These are phyloP conservation scores for Bradypus variegatus DNA, from an alignment of 2,797 vertebrate genomes.

Conservation along the genomic window DNA sequence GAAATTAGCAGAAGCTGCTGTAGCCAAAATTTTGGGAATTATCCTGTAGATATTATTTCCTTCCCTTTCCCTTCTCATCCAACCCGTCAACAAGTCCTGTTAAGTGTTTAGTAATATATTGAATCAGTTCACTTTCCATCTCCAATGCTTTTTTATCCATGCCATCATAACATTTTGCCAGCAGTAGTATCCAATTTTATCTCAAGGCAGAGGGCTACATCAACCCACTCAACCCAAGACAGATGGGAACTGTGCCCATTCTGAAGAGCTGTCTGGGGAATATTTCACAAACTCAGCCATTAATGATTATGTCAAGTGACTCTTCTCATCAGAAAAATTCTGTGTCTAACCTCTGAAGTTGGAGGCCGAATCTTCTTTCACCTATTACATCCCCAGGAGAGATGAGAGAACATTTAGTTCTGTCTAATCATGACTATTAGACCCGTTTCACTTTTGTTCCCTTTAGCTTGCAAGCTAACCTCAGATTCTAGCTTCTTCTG, in stretches of 20 bases:
- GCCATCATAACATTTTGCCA: neutral
- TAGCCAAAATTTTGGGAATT: neutral
- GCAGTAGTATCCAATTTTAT: neutral
- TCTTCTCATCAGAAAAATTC: neutral
- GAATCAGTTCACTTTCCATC: neutral
- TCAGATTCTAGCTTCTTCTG: neutral
- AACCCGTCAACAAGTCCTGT: neutral
- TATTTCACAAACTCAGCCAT: conserved; percentile 17
- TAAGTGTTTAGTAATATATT: neutral
- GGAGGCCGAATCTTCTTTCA: neutral
- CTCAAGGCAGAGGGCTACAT: neutral
- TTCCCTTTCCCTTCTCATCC: neutral
- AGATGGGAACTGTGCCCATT: neutral
- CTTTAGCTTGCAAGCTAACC: neutral
- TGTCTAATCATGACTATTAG: neutral
- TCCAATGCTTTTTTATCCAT: neutral
- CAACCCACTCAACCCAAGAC: neutral
- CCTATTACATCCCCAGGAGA: neutral
- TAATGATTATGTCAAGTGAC: neutral
- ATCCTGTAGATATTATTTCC: neutral
- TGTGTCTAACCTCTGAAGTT: neutral
- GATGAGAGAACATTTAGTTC: neutral
- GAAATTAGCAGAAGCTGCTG: neutral
- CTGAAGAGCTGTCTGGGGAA: neutral
- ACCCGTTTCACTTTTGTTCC: neutral